Base-by-base conservation (phyloP, 1,140 invertebrate species). In the Papilio xuthus region DNA sequence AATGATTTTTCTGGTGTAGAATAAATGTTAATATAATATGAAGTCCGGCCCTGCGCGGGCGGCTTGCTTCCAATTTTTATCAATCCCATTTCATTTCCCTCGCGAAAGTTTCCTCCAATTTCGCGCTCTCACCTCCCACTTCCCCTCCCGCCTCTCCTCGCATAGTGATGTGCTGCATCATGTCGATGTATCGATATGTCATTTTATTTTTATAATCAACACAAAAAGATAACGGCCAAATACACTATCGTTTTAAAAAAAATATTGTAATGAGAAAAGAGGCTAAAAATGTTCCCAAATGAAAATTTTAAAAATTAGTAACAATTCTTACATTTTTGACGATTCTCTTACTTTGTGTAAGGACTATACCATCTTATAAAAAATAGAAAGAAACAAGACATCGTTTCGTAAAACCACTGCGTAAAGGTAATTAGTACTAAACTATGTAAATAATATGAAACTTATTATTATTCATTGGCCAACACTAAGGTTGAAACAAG, bases 71-170 rank as follows among this genome's bases (percentile, higher is more conserved):
- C 90, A 93, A 93, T 92, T 93, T 93, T 92, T 92, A 92, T 93
- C 91, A 93, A 92, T 92, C 92, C 91, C 92, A 92, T 93, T 93
- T 93, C 91, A 92, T 93, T 93, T 93, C 92, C 88, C 90, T 92
- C 90, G 91, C 89, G 90, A 93, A 93, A 93, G 88, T 93, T 93
- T 93, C 92, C 91, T 93, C 90, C 90, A 92, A 92, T 92, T 92
- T 92, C 87, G 89, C 87, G 89, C 85, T 84, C 89, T 85, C 85
- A 83, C 80, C 84, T 87, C 86, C 82, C 86, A 85, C 80, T 71
- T 1, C 32, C 56, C 73, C 42, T 13, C 37, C n/a, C 28, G 10
- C 28, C 23, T 8, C 32, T 8, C 18, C 32, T 13, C 69, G 12
- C 67, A 41, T 42, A 72, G 71, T 1, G 71, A 23, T 47, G 71